phyloP scores from a whole-genome alignment of 2,113 vertebrate genomes.

The Macrotis lagotis region DNA sequence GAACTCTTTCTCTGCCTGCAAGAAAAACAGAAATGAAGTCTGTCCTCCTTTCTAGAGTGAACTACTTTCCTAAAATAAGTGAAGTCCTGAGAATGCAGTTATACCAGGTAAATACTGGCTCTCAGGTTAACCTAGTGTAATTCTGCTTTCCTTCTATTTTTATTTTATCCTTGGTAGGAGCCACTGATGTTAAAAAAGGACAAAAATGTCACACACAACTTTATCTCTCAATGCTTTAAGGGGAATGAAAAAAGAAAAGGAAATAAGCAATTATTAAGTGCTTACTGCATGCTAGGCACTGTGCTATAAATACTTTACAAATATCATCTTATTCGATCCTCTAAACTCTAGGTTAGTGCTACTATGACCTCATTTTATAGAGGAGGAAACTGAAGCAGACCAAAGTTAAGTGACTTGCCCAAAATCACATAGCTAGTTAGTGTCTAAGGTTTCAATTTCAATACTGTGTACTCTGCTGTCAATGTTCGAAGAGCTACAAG shows the following conservation, averaged over 20 bases:
- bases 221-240: not conserved
- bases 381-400: not conserved
- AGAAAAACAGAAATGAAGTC: constrained; percentile 24
- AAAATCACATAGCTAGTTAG: not conserved
- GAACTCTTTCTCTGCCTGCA: constrained; percentile 94
- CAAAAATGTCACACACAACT: not conserved
- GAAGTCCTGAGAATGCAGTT: not conserved
- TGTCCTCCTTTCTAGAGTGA: constrained; percentile 5
- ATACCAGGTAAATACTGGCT: not conserved
- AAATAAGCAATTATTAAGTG: not conserved
- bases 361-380: not conserved
- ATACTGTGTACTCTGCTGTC: not conserved
- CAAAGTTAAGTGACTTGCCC: not conserved
- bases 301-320: not conserved
- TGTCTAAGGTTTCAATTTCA: not conserved
- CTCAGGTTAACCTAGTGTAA: not conserved
- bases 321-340: not conserved
- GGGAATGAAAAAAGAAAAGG: not conserved
- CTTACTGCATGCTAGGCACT: not conserved
- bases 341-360: not conserved
- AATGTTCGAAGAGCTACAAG: not conserved
- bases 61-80: not conserved
- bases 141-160: not conserved
- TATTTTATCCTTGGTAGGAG: not conserved
- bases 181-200: not conserved